These are phyloP conservation scores for Tetragonula carbonaria DNA, from an alignment of 2,888 invertebrate species.

Conservation along the genomic window DNA sequence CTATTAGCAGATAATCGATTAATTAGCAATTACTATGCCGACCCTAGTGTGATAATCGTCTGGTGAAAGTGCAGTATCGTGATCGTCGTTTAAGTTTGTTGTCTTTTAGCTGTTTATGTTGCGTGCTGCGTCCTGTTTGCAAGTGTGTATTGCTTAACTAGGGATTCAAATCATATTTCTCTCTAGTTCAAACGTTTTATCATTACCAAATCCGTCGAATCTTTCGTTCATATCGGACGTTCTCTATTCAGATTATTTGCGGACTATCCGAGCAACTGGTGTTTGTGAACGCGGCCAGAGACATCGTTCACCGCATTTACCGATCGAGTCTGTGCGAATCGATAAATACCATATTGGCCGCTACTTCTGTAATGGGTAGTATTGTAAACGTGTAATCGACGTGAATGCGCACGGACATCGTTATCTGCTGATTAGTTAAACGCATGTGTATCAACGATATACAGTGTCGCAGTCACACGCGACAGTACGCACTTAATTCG, in stretches of 20 bases:
- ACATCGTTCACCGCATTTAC: constrained; percentile 29
- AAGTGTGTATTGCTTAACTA: background rate
- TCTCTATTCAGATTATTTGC: constrained; percentile 60
- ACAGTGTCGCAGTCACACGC: constrained; percentile 5
- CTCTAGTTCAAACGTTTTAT: background rate
- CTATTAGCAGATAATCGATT: background rate
- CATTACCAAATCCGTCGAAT: background rate
- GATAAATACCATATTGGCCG: constrained; percentile 32
- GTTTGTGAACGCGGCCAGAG: constrained; percentile 64
- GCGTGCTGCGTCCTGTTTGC: background rate
- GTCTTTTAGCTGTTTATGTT: background rate
- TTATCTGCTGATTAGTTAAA: constrained; percentile 30
- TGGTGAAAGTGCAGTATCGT: constrained; percentile 72
- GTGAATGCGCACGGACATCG: constrained; percentile 3
- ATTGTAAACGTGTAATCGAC: constrained; percentile 11
- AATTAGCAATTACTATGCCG: background rate
- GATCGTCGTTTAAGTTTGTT: constrained; percentile 55
- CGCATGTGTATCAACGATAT: constrained; percentile 32
- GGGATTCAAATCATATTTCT: background rate
- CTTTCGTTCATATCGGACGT: constrained; percentile 18
- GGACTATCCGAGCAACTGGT: constrained; percentile 75
- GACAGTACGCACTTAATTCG: constrained; percentile 57
- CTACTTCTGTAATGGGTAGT: constrained; percentile 1
- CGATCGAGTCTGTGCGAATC: constrained; percentile 42
- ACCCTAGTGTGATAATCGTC: constrained; percentile 48